A percentile compares a stretch with the other conserved stretches of the same genome.
Conservation (phyloP, 2,888 invertebrate species). For the Nomada hirtipes region DNA sequence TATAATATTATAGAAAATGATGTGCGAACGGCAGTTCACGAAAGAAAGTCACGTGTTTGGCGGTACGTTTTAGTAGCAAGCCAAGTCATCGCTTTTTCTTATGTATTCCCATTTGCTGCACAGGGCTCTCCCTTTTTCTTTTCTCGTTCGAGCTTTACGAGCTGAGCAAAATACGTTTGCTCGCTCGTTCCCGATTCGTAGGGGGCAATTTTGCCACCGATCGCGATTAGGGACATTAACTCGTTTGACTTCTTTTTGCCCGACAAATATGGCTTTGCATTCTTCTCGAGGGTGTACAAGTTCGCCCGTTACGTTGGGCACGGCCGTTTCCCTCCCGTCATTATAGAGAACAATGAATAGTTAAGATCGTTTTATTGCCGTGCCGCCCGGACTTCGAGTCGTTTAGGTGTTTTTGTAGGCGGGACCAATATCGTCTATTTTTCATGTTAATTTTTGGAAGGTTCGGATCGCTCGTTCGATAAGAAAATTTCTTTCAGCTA, state of each 20-base stretch:
- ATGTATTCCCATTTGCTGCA: constrained; percentile 28
- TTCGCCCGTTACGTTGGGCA: constrained; percentile 28
- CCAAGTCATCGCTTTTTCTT: constrained; percentile 21
- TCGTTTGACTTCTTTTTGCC: constrained; percentile 46
- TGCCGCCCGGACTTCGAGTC: constrained; percentile 6
- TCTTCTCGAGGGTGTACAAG: constrained; percentile 38
- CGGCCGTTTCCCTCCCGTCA: constrained; percentile 48
- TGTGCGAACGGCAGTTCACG: constrained; percentile 15
- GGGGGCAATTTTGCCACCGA: constrained; percentile 70
- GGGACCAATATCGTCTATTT: background rate
- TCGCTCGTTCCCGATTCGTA: constrained; percentile 60
- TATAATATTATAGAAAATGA: background rate
- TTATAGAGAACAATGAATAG: constrained; percentile 67
- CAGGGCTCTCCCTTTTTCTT: constrained; percentile 21
- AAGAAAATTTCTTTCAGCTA: too few species aligned
- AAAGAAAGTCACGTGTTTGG: constrained; percentile 5
- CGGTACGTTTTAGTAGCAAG: constrained; percentile 29
- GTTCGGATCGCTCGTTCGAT: too few species aligned
- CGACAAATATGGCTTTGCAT: constrained; percentile 25
- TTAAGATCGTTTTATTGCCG: constrained; percentile 60
- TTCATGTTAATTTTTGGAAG: background rate
- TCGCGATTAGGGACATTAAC: constrained; percentile 73
- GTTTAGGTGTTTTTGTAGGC: constrained; percentile 14
- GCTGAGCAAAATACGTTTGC: constrained; percentile 54
- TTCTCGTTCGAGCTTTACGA: constrained; percentile 53